Evolutionary conservation across 2,797 vertebrate species (phyloP).

Genomic region (Antennarius maculatus): DNA sequence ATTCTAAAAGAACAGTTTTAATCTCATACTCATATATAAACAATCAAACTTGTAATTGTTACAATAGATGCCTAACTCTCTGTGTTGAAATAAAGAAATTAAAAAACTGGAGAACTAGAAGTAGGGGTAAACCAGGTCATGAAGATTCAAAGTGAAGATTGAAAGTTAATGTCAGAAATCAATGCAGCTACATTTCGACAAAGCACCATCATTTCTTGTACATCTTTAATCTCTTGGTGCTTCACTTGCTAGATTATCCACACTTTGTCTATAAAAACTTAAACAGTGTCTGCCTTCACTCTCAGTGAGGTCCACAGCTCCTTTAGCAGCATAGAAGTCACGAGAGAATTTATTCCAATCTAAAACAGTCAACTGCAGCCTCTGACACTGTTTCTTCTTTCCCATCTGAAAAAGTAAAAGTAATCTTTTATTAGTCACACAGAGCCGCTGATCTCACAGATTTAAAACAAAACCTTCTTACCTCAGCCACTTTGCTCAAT

Average conservation of each 20-base stretch:
- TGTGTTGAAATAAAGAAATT: too few relatives aligned
- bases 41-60: too few relatives aligned
- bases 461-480: constrained; percentile 56
- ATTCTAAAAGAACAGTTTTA: too few relatives aligned
- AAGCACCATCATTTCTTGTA: background rate
- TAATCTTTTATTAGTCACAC: background rate
- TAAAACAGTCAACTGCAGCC: constrained; percentile 80
- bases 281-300: constrained; percentile 84
- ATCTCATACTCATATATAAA: too few relatives aligned
- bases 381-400: constrained; percentile 78
- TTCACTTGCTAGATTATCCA: constrained; percentile 75
- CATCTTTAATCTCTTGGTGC: constrained; percentile 50
- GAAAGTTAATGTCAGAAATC: background rate
- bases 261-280: constrained; percentile 74
- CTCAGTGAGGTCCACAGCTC: constrained; percentile 82
- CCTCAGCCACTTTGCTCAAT: constrained; percentile 85
- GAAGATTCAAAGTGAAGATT: too few relatives aligned
- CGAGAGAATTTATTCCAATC: constrained; percentile 82
- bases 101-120: too few relatives aligned
- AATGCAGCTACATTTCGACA: background rate
- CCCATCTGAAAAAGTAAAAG: constrained; percentile 71
- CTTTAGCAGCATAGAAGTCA: constrained; percentile 83
- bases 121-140: too few relatives aligned
- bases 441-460: background rate
- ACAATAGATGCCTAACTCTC: too few relatives aligned